phyloP scores from a whole-genome alignment of 2,113 vertebrate genomes.

The Microcebus griseorufus region DNA sequence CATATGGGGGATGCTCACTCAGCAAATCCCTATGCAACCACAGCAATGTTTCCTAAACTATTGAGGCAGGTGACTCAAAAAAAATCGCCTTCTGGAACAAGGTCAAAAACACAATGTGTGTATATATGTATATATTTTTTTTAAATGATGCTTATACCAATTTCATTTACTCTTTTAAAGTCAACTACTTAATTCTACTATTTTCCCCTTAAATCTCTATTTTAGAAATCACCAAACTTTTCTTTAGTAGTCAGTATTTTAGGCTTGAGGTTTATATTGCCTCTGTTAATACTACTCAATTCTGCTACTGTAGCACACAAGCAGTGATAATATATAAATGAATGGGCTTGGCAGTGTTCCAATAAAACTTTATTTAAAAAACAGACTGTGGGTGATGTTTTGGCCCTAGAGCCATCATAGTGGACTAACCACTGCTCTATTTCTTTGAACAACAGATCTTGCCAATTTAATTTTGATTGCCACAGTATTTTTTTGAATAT shows the following conservation, averaged over 20 bases:
- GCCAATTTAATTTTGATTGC: background rate
- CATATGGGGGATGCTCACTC: background rate
- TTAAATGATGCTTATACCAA: background rate
- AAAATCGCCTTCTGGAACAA: background rate
- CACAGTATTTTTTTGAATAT: background rate
- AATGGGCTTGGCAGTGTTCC: background rate
- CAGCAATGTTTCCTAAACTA: background rate
- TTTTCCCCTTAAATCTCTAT: constrained; percentile 14
- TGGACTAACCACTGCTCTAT: background rate
- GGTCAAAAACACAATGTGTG: background rate
- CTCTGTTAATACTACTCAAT: background rate
- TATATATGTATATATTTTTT: background rate
- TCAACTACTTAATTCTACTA: background rate
- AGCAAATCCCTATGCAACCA: background rate
- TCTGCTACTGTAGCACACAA: background rate
- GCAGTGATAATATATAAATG: background rate
- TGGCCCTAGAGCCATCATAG: accelerated
- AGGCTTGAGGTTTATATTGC: background rate
- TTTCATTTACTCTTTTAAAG: constrained; percentile 7
- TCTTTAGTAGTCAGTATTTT: background rate
- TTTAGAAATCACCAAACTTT: background rate
- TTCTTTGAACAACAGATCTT: background rate
- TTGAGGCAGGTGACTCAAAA: background rate
- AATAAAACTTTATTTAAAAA: constrained; percentile 27
- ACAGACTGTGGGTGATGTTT: background rate